Base-by-base conservation (phyloP, 1,140 invertebrate species). In the Calephelis nemesis region DNA sequence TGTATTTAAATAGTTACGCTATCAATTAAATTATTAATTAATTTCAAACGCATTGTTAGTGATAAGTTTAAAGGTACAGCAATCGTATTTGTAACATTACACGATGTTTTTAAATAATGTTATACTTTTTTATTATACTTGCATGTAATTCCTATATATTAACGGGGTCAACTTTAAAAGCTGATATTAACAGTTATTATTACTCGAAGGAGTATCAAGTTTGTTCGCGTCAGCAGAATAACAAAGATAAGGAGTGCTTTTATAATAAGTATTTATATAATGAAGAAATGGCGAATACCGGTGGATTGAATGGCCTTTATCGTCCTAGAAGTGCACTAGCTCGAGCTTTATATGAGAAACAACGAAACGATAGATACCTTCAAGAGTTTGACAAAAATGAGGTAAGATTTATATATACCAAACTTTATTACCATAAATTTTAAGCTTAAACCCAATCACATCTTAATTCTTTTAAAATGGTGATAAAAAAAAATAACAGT, bases 291-390 rank as follows among this genome's bases (percentile, higher is more conserved):
- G 74, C 84, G 65, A 84, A 69, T 74, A 73, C 67, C 62, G 79
- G 79, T 60, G 77, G 79, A 72, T 76, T 79, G 52, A 87, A 88
- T 78, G 81, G 84, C 70, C 82, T 90, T 15, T 90, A 90, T 74
- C 73, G 86, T 69, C 95, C 95, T 54, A 91, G 95, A 75, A 95
- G 95, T 73, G 94, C 93, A 69, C 84, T 96, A 45, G 95, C 95
- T 40, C 88, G 95, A 74, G 91, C 95, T 47, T 85, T 96, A 6
- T 95, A 95, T 88, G 93, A 95, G 74, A 95, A 95, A 82, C 94
- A 95, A 73, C 83, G 92, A 64, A 93, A 94, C 73, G 95, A 96
- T 82, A 93, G 94, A 76, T 90, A 93, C 69, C 92, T 96, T 1
- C 91, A 93, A 70, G 85, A 90, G 30, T 93, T 95, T 77, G 94